Conservation (phyloP, 2,797 vertebrate species). For the Eutrigla gurnardus region DNA sequence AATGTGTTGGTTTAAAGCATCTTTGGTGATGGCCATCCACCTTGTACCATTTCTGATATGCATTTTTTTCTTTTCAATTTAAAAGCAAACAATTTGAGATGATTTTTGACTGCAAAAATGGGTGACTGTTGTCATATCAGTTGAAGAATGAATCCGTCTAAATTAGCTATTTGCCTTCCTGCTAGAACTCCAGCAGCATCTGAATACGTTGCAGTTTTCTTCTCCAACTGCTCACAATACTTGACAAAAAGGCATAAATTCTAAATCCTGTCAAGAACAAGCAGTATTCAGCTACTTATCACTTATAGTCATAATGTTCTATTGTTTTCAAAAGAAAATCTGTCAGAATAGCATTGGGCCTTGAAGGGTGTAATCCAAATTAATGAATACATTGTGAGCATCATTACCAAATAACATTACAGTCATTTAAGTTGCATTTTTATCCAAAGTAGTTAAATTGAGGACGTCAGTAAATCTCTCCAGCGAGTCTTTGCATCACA, state of each 20-base stretch:
- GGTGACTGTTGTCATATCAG: not conserved
- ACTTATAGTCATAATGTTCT: not conserved
- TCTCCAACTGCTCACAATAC: not conserved
- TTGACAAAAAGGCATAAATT: not conserved
- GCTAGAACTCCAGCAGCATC: not conserved
- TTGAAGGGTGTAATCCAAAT: not conserved
- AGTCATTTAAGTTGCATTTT: slow-evolving; percentile 1
- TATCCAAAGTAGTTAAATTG: not conserved
- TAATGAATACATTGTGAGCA: not conserved
- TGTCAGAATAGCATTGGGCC: not conserved
- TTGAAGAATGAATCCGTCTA: not conserved
- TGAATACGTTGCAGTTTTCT: not conserved
- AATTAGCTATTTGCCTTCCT: not conserved
- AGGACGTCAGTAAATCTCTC: not conserved
- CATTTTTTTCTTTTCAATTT: too few species aligned
- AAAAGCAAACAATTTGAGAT: not conserved
- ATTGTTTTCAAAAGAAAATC: slow-evolving; percentile 4
- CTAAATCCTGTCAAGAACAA: slow-evolving; percentile 8
- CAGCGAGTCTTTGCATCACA: not conserved
- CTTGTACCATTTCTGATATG: not conserved
- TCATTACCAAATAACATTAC: not conserved
- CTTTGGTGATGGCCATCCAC: not conserved
- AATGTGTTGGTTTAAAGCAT: not conserved
- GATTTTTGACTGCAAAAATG: not conserved
- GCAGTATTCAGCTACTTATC: slow-evolving; percentile 3